phyloP scores from a whole-genome alignment of 1,140 invertebrate genomes.

The Adoxophyes honmai region DNA sequence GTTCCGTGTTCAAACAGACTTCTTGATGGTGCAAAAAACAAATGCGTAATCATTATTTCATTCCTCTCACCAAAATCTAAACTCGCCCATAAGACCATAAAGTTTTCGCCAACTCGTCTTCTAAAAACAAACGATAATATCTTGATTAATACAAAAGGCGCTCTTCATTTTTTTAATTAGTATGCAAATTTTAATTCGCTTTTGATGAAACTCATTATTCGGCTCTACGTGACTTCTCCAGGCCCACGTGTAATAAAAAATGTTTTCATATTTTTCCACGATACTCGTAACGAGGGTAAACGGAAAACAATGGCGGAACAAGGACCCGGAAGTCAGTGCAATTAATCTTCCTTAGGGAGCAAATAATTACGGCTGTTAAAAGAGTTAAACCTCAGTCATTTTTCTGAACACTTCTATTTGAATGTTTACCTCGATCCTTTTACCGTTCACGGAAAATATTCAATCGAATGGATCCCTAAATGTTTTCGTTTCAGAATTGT shows the following conservation, averaged over 20 bases:
- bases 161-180: background rate
- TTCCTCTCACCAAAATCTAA: no score
- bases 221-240: background rate
- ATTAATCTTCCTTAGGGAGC: constrained; percentile 20
- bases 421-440: no score
- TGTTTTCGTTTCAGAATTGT: no score
- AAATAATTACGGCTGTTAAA: constrained; percentile 26
- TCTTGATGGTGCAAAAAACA: no score
- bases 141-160: no score
- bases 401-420: constrained; percentile 1
- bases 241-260: background rate
- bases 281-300: background rate
- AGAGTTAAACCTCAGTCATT: constrained; percentile 19
- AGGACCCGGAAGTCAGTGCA: constrained; percentile 18
- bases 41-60: no score
- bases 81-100: no score
- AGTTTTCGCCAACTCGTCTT: no score
- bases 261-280: background rate
- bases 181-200: constrained; percentile 3
- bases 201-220: background rate
- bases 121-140: no score
- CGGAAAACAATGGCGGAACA: constrained; percentile 1
- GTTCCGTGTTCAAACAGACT: no score
- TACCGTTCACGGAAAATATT: no score
- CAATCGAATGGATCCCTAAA: no score